A percentile compares a stretch with the other conserved stretches of the same genome.
Conservation (phyloP, 1,140 invertebrate genomes). For the Drosophila oshimai region DNA sequence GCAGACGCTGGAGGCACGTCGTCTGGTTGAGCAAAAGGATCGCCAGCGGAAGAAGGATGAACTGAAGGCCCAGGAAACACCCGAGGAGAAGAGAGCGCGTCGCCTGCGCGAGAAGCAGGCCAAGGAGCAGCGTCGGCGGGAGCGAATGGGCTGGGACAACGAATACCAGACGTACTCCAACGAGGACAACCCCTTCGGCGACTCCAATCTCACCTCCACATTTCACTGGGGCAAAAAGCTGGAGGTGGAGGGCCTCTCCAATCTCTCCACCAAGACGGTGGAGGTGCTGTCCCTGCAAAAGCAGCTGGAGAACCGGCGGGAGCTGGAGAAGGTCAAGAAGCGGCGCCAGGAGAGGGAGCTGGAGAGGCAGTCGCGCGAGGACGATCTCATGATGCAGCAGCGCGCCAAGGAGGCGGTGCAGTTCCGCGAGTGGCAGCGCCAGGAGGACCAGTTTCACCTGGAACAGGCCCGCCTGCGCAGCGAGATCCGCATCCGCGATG, state of each 20-base stretch:
- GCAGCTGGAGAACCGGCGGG: conserved; percentile 94
- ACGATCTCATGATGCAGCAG: conserved; percentile 94
- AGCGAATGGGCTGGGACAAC: conserved; percentile 97
- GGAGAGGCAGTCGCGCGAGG: conserved; percentile 94
- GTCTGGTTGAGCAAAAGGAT: conserved; percentile 87
- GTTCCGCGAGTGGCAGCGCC: conserved; percentile 96
- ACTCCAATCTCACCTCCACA: conserved; percentile 94
- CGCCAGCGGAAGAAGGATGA: conserved; percentile 90
- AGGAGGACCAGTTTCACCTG: conserved; percentile 97
- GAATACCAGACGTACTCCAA: conserved; percentile 98
- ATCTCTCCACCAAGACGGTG: conserved; percentile 90
- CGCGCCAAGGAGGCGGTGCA: conserved; percentile 97
- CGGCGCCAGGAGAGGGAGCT: conserved; percentile 93
- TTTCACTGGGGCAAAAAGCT: conserved; percentile 99
- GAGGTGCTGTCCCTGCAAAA: conserved; percentile 93
- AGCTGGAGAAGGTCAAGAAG: conserved; percentile 96
- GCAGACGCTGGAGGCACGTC: conserved; percentile 88
- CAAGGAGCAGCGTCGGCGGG: conserved; percentile 94
- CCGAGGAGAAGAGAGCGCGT: conserved; percentile 95
- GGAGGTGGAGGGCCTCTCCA: conserved; percentile 94
- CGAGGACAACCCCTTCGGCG: conserved; percentile 99
- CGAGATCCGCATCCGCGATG: conserved; percentile 97
- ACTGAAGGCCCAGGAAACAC: conserved; percentile 95
- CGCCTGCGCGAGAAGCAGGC: conserved; percentile 94
- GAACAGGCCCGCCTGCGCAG: conserved; percentile 95